Base-by-base conservation (phyloP, 2,113 vertebrate species). In the Octodon degus region DNA sequence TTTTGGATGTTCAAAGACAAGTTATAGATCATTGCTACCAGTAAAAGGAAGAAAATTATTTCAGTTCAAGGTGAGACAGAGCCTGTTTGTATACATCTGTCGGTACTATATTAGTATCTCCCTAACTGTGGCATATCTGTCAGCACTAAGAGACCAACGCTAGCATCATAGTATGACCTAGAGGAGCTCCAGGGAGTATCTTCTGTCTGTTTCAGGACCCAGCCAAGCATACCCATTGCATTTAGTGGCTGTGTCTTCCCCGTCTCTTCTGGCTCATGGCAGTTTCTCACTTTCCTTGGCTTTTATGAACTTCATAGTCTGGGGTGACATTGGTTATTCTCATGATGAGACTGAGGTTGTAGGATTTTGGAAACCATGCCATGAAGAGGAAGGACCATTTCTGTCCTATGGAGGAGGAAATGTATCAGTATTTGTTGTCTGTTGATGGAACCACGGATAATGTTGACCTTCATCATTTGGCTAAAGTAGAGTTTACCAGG, bases 21-120 rank as follows among this genome's bases (percentile, higher is more conserved):
- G 86, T 87, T 97, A 91, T 97, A 97, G 96, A 97, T 97, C 96
- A 89, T 83, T 53, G 8, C 90, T 87, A n/a, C n/a, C 1, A 40
- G 72, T 77, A 67, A 67, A 37, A 37, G 60, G 60, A n/a, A 47
- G 32, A 19, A 70, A 27, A 43, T 67, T 90, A 86, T 96, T 96
- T 96, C 94, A 40, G 96, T 91, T 93, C 74, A 60, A 91, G 89
- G 80, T 87, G 58, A 97, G 95, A 95, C 85, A 50, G 50, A 50
- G 50, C 50, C 50, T 50, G 50, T 86, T 89, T 94, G 79, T 87
- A 22, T 65, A 40, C 83, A 81, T 62, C 60, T 63, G 62, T 63
- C 4, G 55, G 55, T 58, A 19, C 55, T 58, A 58, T 58, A 22
- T 43, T 37, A 53, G 50, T 24, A 24, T n/a, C 7, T 1, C 37